These are phyloP conservation scores for Agrochola circellaris DNA, from an alignment of 2,888 invertebrate species.

Conservation along the genomic window DNA sequence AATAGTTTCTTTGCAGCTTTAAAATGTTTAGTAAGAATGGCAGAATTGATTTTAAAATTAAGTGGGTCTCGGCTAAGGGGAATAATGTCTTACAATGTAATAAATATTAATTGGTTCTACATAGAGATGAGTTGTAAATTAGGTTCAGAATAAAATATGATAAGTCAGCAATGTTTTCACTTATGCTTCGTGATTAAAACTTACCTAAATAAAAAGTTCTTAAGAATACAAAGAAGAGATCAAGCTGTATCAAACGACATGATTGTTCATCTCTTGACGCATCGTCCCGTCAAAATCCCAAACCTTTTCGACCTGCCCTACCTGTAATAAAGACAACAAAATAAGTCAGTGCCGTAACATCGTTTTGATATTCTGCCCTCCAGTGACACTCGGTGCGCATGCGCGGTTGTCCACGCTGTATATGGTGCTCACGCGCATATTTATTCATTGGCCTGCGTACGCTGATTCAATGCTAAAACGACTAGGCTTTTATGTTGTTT, in stretches of 20 bases:
- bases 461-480: slow-evolving; percentile 78
- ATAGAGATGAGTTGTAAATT: neutral
- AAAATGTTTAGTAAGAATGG: slow-evolving; percentile 2
- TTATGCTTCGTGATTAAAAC: neutral
- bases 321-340: slow-evolving; percentile 53
- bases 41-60: slow-evolving; percentile 23
- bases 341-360: slow-evolving; percentile 53
- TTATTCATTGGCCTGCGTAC: slow-evolving; percentile 80
- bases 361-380: slow-evolving; percentile 74
- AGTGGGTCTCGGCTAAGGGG: neutral
- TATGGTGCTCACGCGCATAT: slow-evolving; percentile 82
- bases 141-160: neutral
- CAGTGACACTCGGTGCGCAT: slow-evolving; percentile 74
- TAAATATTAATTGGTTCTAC: neutral
- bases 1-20: slow-evolving; percentile 35
- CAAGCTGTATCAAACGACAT: neutral
- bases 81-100: slow-evolving; percentile 5
- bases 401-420: slow-evolving; percentile 78
- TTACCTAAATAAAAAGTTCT: neutral
- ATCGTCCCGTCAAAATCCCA: slow-evolving; percentile 13
- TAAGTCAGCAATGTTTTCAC: too few species aligned
- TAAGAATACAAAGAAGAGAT: neutral
- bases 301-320: neutral
- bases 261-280: neutral
- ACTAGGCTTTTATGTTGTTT: slow-evolving; percentile 73